Conservation (phyloP, 2,888 invertebrate genomes). For the Ophion costatus region DNA sequence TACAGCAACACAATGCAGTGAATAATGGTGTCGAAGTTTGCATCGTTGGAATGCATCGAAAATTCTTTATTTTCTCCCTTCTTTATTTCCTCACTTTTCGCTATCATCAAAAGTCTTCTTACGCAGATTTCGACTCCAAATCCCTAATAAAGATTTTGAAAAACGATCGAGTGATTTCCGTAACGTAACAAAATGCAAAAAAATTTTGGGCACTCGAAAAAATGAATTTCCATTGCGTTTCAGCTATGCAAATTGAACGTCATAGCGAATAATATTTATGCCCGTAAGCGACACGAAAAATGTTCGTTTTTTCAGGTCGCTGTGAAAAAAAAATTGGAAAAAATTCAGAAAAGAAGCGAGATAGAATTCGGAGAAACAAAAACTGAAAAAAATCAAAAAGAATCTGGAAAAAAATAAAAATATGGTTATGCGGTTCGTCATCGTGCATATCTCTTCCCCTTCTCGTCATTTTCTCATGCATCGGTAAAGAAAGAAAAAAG, state of each 20-base stretch:
- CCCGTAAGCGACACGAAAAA: slow-evolving; percentile 19
- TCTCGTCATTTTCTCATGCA: slow-evolving; percentile 8
- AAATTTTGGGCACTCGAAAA: background rate
- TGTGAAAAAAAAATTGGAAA: background rate
- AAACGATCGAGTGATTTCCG: background rate
- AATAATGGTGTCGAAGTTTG: background rate
- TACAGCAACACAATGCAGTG: slow-evolving; percentile 44
- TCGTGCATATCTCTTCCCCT: slow-evolving; percentile 30
- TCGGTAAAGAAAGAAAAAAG: slow-evolving; percentile 28
- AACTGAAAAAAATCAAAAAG: background rate
- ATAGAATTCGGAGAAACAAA: background rate
- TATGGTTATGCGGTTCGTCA: background rate
- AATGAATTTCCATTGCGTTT: background rate
- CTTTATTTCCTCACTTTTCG: background rate
- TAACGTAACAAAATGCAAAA: background rate
- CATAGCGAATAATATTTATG: slow-evolving; percentile 35
- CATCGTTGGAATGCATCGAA: background rate
- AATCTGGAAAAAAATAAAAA: slow-evolving; percentile 11
- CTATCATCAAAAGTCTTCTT: background rate
- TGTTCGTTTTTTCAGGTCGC: background rate
- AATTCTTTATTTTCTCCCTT: background rate
- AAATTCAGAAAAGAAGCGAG: slow-evolving; percentile 21
- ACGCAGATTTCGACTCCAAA: background rate
- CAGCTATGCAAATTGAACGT: slow-evolving; percentile 1
- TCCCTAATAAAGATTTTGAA: background rate